These are phyloP conservation scores for Podocnemis expansa DNA, from an alignment of 2,113 vertebrate species.

Conservation along the genomic window DNA sequence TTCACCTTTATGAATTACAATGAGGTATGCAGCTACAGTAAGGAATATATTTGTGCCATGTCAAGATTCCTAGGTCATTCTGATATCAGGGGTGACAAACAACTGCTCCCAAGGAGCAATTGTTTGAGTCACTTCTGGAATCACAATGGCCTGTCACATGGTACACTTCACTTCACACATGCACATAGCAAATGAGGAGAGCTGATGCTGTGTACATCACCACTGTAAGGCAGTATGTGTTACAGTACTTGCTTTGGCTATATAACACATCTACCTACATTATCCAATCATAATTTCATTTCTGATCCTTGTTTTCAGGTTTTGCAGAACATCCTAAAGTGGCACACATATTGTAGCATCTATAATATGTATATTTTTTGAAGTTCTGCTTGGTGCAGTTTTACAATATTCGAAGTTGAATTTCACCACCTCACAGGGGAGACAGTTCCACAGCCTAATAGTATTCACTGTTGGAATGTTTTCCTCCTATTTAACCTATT, in stretches of 20 bases:
- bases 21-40: too few species aligned
- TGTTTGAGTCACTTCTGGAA: too few species aligned
- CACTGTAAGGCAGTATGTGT: background rate
- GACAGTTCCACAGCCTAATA: background rate
- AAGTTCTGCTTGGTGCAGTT: background rate
- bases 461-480: background rate
- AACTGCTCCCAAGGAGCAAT: too few species aligned
- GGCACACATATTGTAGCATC: background rate
- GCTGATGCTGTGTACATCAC: background rate
- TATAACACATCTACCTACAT: background rate
- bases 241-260: background rate
- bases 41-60: too few species aligned
- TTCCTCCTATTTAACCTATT: background rate
- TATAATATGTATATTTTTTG: background rate
- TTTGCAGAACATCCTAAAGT: background rate
- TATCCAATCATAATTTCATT: too few species aligned
- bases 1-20: too few species aligned
- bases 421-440: background rate
- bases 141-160: too few species aligned
- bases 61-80: too few species aligned
- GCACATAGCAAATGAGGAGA: too few species aligned
- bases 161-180: too few species aligned
- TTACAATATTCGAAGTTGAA: background rate
- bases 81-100: too few species aligned
- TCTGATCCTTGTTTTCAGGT: background rate